phyloP scores from a whole-genome alignment of 2,888 invertebrate genomes.

The Amblyjoppa fuscipennis region DNA sequence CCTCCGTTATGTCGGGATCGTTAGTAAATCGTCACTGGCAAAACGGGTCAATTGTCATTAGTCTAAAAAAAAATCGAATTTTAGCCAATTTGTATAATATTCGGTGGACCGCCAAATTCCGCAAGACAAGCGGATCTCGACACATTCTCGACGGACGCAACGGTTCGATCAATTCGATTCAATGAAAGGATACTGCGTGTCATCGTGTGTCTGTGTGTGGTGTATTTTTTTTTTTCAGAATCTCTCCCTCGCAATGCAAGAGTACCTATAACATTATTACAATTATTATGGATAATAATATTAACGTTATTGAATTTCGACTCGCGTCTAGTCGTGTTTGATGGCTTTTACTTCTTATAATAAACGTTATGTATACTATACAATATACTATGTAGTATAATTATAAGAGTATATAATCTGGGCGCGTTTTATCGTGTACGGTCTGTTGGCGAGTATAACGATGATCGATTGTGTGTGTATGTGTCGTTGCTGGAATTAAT shows the following conservation, averaged over 20 bases:
- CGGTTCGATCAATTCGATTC: neutral
- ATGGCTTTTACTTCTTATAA: slow-evolving; percentile 12
- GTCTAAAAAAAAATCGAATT: neutral
- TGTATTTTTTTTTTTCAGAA: neutral
- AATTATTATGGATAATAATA: slow-evolving; percentile 60
- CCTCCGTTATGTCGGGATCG: too few relatives aligned
- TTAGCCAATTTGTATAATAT: neutral
- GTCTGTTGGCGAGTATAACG: slow-evolving; percentile 52
- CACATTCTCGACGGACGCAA: neutral
- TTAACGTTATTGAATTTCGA: slow-evolving; percentile 55
- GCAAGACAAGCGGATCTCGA: neutral
- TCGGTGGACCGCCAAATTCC: neutral
- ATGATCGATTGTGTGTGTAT: slow-evolving; percentile 65
- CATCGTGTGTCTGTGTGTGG: slow-evolving; percentile 25
- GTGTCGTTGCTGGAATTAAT: slow-evolving; percentile 69
- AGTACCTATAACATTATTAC: slow-evolving; percentile 50
- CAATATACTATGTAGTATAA: slow-evolving; percentile 44
- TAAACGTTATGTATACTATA: slow-evolving; percentile 28
- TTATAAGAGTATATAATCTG: slow-evolving; percentile 51
- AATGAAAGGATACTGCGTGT: slow-evolving; percentile 51
- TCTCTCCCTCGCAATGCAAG: neutral
- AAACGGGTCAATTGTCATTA: neutral
- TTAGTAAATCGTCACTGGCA: too few relatives aligned
- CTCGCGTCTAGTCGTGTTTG: slow-evolving; percentile 47
- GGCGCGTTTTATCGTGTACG: slow-evolving; percentile 57